phyloP scores from a whole-genome alignment of 1,140 invertebrate genomes.

The Drosophila sp. region DNA sequence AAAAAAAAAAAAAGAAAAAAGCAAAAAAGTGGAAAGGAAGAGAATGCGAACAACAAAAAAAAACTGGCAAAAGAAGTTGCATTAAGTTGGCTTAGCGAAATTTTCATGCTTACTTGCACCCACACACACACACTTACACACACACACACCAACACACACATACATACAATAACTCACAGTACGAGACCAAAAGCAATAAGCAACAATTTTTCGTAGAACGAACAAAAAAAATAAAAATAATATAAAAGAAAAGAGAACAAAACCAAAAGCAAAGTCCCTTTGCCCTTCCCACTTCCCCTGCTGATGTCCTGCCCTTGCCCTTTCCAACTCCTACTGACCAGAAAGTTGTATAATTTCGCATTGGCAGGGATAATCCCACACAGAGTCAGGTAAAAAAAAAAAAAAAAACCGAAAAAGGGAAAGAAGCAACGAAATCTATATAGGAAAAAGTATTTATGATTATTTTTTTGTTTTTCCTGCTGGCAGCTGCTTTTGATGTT shows the following conservation, averaged over 20 bases:
- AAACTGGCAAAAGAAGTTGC: constrained; percentile 65
- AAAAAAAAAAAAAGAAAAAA: not conserved
- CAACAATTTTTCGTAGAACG: constrained; percentile 40
- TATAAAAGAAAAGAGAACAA: constrained; percentile 21
- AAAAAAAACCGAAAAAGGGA: constrained; percentile 45
- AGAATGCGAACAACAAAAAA: constrained; percentile 14
- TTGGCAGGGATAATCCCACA: constrained; percentile 78
- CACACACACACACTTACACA: constrained; percentile 52
- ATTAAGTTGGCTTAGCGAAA: constrained; percentile 77
- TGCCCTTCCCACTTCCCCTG: not conserved
- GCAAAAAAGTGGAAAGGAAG: not conserved
- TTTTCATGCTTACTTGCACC: constrained; percentile 72
- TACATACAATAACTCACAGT: constrained; percentile 18
- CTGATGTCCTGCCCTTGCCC: not conserved
- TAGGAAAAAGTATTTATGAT: constrained; percentile 64
- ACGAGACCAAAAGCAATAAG: constrained; percentile 70
- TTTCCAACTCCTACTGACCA: constrained; percentile 6
- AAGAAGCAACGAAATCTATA: constrained; percentile 32
- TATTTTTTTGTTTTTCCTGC: constrained; percentile 51
- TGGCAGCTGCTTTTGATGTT: constrained; percentile 79
- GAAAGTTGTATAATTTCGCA: constrained; percentile 79
- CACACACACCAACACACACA: constrained; percentile 10
- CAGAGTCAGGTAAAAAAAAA: constrained; percentile 63
- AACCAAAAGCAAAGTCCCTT: constrained; percentile 23
- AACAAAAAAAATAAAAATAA: constrained; percentile 56